Percentiles rank a stretch among this genome's conserved stretches.
Evolutionary conservation across 2,797 vertebrate genomes (phyloP).

Genomic region (Morus bassanus): DNA sequence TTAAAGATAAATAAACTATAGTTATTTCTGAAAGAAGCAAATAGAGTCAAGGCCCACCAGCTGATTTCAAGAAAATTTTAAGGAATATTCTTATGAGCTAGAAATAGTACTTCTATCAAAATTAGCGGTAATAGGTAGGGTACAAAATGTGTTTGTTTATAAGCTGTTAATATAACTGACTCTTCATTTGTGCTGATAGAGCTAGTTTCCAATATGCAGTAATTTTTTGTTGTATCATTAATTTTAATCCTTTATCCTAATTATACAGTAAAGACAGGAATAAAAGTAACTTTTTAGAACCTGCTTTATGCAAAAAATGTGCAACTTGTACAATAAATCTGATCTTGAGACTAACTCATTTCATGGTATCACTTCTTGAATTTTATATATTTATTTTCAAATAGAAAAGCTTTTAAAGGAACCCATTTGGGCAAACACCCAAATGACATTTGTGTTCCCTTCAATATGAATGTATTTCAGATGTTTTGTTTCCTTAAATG

Average conservation of each 20-base stretch:
- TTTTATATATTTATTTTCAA: not conserved
- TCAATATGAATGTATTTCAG: not conserved
- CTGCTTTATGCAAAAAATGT: not conserved
- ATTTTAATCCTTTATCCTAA: not conserved
- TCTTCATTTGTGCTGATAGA: not conserved
- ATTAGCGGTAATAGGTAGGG: not conserved
- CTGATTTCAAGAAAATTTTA: not conserved
- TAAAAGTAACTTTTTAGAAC: not conserved
- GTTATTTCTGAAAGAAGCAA: constrained; percentile 75
- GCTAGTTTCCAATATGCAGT: not conserved
- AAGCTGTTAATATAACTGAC: not conserved
- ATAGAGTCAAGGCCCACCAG: constrained; percentile 62
- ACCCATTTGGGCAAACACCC: not conserved
- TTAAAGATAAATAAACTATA: constrained; percentile 1
- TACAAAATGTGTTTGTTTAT: not conserved
- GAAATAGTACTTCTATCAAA: not conserved
- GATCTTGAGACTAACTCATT: not conserved
- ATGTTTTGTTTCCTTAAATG: not conserved
- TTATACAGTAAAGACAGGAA: not conserved
- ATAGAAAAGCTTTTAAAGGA: not conserved
- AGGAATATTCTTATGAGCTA: not conserved
- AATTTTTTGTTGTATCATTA: not conserved
- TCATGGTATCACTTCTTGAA: not conserved
- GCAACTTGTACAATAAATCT: not conserved
- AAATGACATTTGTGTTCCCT: not conserved